Evolutionary conservation across 2,113 vertebrate species (phyloP), one percentile per base, ranked within the genome.

Genomic region (Esox niger): DNA sequence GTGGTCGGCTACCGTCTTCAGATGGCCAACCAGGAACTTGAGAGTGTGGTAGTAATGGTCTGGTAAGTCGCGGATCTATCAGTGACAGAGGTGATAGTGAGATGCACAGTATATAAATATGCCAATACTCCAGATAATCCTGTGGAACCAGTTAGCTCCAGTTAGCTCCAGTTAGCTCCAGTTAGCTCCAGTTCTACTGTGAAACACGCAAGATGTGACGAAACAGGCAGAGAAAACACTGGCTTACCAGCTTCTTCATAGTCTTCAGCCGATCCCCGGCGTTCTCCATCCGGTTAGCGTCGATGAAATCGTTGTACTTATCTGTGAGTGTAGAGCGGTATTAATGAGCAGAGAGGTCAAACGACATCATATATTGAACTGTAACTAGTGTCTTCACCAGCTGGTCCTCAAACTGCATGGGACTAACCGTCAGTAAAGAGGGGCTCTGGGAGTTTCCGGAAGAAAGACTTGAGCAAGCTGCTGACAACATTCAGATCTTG

Each of bases 401-500:
- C 26, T 4, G 15, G 3, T 43, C 23, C 2, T 6, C 3, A 20
- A 25, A 21, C 15, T 30, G 71, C 60, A 65, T 0, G 1, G 49
- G 8, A 73, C 95, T 94, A 86, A 98, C 97, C 95, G 0, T 99
- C 96, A 0, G 97, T 99, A 86, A 99, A 99, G 17, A 99, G 94
- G 0, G 97, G 97, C 84, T 99, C 96, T 0, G 96, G 96, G 1
- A 99, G 94, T 79, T 99, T 99, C 62, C 96, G 91, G 88, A 99
- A 99, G 90, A 98, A 99, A 59, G 94, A 98, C 77, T 99, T 99
- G 64, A 99, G 87, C 68, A 99, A 90, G 71, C 97, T 99, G 90
- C 97, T 98, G 78, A 99, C 94, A 23, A 98, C 97, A 0, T 99
- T 99, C 78, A 98, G 91, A 77, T 99, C 97, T 83, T 98, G 97